Conservation (phyloP, 2,113 vertebrate genomes). For the Piaya cayana region DNA sequence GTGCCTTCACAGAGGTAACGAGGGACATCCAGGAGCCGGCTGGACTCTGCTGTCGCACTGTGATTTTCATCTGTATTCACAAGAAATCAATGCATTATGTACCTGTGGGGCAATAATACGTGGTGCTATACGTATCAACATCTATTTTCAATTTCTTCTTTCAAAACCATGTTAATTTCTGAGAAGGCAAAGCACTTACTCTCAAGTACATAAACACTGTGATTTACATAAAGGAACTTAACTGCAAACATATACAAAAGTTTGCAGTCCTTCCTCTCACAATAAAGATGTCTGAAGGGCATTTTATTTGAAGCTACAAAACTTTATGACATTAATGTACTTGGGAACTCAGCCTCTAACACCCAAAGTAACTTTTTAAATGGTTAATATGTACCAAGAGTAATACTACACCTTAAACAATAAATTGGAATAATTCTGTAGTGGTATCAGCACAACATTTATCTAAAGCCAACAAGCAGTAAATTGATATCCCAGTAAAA, state of each 20-base stretch:
- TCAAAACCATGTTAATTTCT: background rate
- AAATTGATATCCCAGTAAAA: background rate
- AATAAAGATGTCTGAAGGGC: conserved; percentile 36
- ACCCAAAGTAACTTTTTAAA: conserved; percentile 11
- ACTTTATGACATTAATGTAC: conserved; percentile 16
- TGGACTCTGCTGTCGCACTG: conserved; percentile 88
- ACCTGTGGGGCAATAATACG: background rate
- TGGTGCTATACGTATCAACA: background rate
- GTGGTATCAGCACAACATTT: background rate
- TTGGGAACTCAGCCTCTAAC: background rate
- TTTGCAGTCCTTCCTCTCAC: background rate
- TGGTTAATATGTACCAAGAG: background rate
- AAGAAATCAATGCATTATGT: conserved; percentile 51
- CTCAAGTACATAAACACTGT: background rate
- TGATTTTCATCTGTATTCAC: conserved; percentile 90
- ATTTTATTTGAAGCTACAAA: conserved; percentile 39
- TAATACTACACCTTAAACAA: background rate
- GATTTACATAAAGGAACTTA: conserved; percentile 4
- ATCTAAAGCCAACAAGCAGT: background rate
- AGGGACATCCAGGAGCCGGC: conserved; percentile 91
- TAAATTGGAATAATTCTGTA: background rate
- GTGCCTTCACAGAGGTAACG: conserved; percentile 96
- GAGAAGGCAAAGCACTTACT: background rate
- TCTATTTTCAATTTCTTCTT: background rate
- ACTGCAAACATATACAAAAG: background rate